phyloP scores from a whole-genome alignment of 2,113 vertebrate species.

The Tupaia chinensis region DNA sequence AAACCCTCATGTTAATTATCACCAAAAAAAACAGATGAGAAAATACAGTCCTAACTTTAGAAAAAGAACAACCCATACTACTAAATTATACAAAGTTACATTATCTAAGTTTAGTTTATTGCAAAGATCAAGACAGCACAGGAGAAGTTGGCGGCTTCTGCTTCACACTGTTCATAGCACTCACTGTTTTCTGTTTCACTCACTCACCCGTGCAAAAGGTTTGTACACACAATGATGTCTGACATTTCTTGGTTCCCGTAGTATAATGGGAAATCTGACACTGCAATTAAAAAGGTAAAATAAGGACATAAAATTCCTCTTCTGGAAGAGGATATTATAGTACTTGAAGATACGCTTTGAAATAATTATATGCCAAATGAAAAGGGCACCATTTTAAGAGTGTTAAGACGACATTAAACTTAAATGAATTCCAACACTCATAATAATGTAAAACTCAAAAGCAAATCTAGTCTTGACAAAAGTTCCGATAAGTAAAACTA shows the following conservation, averaged over 20 bases:
- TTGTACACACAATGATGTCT: slow-evolving; percentile 53
- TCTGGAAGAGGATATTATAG: slow-evolving; percentile 57
- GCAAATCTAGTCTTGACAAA: slow-evolving; percentile 29
- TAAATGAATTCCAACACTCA: slow-evolving; percentile 46
- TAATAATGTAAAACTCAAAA: slow-evolving; percentile 62
- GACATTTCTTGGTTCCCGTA: slow-evolving; percentile 68
- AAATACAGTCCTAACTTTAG: slow-evolving; percentile 69
- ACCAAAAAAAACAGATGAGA: slow-evolving; percentile 50
- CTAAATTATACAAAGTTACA: slow-evolving; percentile 77
- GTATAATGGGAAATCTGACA: slow-evolving; percentile 73
- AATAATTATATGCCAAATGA: slow-evolving; percentile 81
- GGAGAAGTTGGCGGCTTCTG: slow-evolving; percentile 42
- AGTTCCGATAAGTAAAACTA: slow-evolving; percentile 58
- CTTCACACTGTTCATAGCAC: neutral
- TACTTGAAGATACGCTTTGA: slow-evolving; percentile 73
- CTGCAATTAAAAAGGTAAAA: slow-evolving; percentile 82
- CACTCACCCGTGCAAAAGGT: neutral
- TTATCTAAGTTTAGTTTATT: slow-evolving; percentile 83
- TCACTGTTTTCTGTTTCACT: neutral
- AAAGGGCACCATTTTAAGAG: slow-evolving; percentile 78
- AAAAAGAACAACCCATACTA: slow-evolving; percentile 66
- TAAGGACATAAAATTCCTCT: slow-evolving; percentile 76
- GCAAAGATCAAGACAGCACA: slow-evolving; percentile 82
- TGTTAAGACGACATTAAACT: slow-evolving; percentile 71
- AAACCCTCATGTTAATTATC: neutral